phyloP scores from a whole-genome alignment of 2,888 invertebrate species.

The Eledone cirrhosa region DNA sequence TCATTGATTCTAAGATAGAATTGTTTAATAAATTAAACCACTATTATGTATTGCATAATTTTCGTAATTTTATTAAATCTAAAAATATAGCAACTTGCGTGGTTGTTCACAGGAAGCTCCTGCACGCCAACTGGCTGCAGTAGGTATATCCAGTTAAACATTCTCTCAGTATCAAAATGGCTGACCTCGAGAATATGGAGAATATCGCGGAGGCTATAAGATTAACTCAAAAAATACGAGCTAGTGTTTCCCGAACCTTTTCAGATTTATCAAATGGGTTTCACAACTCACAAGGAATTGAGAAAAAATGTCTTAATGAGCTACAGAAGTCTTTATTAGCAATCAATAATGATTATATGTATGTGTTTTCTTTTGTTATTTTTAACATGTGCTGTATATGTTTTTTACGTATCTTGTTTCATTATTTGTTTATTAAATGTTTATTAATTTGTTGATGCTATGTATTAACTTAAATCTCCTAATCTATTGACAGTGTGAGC shows the following conservation, averaged over 20 bases:
- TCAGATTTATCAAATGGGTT: conserved; percentile 57
- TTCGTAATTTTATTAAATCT: too few relatives aligned
- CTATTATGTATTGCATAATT: too few relatives aligned
- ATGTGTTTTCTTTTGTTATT: conserved; percentile 29
- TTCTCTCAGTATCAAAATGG: conserved; percentile 29
- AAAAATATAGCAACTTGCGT: too few relatives aligned
- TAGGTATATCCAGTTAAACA: neutral
- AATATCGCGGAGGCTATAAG: conserved; percentile 51
- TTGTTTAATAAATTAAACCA: too few relatives aligned
- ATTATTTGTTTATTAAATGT: too few relatives aligned
- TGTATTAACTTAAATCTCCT: too few relatives aligned
- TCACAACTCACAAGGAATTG: conserved; percentile 73
- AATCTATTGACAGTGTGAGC: too few relatives aligned
- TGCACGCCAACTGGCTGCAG: neutral
- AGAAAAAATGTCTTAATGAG: conserved; percentile 74
- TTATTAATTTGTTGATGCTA: too few relatives aligned
- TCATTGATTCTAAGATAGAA: too few relatives aligned
- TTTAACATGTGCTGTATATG: too few relatives aligned
- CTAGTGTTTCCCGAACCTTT: conserved; percentile 58
- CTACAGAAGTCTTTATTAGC: conserved; percentile 83
- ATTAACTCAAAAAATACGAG: conserved; percentile 55
- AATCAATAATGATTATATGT: conserved; percentile 83
- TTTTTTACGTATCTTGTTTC: too few relatives aligned
- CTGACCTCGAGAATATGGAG: conserved; percentile 44
- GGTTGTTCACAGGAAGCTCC: neutral